A percentile compares a stretch with the other conserved stretches of the same genome.
phyloP scores from a whole-genome alignment of 2,797 vertebrate species.

The Potorous gilbertii region DNA sequence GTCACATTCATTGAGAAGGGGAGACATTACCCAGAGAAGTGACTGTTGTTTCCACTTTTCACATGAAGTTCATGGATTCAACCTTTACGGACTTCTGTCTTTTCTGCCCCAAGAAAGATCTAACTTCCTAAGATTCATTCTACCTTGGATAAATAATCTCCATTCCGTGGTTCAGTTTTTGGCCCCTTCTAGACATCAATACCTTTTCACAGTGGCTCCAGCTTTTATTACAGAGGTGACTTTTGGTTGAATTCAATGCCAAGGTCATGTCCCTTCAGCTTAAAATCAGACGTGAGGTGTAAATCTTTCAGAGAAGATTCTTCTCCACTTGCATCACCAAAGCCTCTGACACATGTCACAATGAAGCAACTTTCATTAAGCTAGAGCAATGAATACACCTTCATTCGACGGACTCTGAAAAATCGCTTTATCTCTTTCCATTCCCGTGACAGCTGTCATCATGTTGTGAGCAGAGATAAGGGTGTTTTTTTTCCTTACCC shows the following conservation, averaged over 20 bases:
- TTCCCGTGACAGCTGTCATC: constrained; percentile 60
- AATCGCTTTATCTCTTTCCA: constrained; percentile 56
- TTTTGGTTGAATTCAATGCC: constrained; percentile 59
- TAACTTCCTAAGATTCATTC: neutral
- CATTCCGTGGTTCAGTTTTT: neutral
- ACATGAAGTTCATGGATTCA: neutral
- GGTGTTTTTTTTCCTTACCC: neutral
- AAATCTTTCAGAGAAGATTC: constrained; percentile 66
- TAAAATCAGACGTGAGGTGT: constrained; percentile 41
- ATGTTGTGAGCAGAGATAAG: constrained; percentile 17
- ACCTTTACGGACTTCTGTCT: neutral
- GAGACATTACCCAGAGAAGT: neutral
- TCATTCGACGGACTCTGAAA: constrained; percentile 56
- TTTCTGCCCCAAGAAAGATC: neutral
- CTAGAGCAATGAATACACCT: constrained; percentile 38
- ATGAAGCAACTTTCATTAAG: constrained; percentile 69
- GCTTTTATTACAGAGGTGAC: constrained; percentile 62
- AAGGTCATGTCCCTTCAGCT: constrained; percentile 55
- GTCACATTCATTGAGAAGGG: neutral
- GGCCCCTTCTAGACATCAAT: constrained; percentile 15
- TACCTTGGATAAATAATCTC: neutral
- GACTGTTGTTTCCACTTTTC: too few species aligned
- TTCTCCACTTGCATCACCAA: constrained; percentile 44
- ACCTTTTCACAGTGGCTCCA: constrained; percentile 34
- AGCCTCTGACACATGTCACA: constrained; percentile 63